Evolutionary conservation across 2,888 invertebrate species (phyloP).

Genomic region (Tyria jacobaeae): DNA sequence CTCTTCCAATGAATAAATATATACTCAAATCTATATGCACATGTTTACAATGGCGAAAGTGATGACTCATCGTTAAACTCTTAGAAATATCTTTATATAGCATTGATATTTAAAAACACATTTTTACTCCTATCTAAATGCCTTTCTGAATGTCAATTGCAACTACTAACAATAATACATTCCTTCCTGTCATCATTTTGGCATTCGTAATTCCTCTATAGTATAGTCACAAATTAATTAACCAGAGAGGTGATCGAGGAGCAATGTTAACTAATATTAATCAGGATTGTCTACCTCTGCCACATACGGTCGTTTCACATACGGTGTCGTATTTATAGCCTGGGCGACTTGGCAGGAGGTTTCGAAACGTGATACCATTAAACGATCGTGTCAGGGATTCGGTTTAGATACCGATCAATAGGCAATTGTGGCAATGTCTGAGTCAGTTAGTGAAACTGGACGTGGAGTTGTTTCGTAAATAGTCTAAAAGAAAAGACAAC

Average conservation of each 20-base stretch:
- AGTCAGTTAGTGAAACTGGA: constrained; percentile 30
- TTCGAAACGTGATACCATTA: constrained; percentile 41
- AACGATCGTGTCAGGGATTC: constrained; percentile 40
- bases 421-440: constrained; percentile 35
- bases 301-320: background rate
- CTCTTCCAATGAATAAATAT: too few species aligned
- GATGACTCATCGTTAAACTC: too few species aligned
- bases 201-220: background rate
- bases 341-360: constrained; percentile 30
- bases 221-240: background rate
- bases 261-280: background rate
- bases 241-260: background rate
- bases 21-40: too few species aligned
- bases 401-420: constrained; percentile 47
- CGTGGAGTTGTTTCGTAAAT: constrained; percentile 6
- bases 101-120: too few species aligned
- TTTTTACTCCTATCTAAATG: background rate
- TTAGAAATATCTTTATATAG: too few species aligned
- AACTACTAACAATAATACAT: background rate
- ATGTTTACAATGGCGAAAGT: too few species aligned
- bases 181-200: background rate
- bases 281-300: background rate
- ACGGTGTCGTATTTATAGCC: constrained; percentile 44
- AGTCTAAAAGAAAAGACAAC: constrained; percentile 19
- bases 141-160: background rate